Conservation (phyloP, 2,113 vertebrate genomes). For the Rhinoptilus africanus region DNA sequence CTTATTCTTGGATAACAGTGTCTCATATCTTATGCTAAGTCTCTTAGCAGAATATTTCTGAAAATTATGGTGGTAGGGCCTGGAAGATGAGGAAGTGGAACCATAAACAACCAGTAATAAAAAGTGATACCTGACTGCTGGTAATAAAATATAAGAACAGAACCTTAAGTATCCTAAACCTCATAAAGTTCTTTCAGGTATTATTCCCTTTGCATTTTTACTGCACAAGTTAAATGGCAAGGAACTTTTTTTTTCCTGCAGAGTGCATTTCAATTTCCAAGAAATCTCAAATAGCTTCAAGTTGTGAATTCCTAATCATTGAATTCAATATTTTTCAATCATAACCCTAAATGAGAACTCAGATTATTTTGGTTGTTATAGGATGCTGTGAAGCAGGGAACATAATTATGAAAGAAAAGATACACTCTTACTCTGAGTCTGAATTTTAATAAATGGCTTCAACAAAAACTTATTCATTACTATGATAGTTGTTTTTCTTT, state of each 20-base stretch:
- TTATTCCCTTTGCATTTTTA: background rate
- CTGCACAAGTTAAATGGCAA: background rate
- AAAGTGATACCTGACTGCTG: background rate
- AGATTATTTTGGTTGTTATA: background rate
- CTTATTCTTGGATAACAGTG: background rate
- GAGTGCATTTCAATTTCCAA: background rate
- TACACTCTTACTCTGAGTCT: background rate
- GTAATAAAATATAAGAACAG: background rate
- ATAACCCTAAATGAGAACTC: background rate
- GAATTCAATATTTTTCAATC: constrained; percentile 11
- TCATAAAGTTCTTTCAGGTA: background rate
- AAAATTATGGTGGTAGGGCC: background rate
- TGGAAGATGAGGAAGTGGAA: background rate
- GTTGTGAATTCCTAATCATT: background rate
- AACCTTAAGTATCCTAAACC: background rate
- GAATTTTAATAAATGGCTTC: background rate
- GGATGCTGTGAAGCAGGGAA: background rate
- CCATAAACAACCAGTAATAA: background rate
- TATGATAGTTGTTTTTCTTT: background rate
- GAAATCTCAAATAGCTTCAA: background rate
- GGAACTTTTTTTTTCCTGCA: background rate
- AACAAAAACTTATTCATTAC: background rate
- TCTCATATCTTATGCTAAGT: background rate
- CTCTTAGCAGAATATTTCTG: background rate
- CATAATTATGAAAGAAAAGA: background rate